Base-by-base conservation (phyloP, 2,888 invertebrate species). In the Lepidocyrtinus sp. region DNA sequence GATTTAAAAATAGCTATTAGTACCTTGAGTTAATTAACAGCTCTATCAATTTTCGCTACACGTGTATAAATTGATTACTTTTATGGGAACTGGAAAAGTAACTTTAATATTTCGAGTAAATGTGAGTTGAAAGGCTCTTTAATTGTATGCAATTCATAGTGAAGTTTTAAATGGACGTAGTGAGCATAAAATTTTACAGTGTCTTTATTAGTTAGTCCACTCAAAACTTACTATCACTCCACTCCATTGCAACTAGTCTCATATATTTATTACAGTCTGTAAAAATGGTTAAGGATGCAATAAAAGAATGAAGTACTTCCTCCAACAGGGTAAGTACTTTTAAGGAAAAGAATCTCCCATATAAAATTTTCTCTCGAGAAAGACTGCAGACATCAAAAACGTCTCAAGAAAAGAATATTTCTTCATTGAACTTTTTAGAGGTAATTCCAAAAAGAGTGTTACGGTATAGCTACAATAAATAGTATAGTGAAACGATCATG, bases 231-330 rank as follows among this genome's bases (percentile, higher is more conserved):
- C n/a, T n/a, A n/a, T n/a, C n/a, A n/a, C n/a, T n/a, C 36, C 36
- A 36, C 36, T 50, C 50, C 50, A 12, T 7, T 36, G 15, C 50
- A n/a, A 15, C 2, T 12, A 50, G 50, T 7, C 2, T n/a, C n/a
- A n/a, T 12, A 50, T 50, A 50, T 50, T 50, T 50, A 50, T 50
- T 50, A 17, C 50, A 50, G 5, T 17, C 50, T 50, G 50, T 50
- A 50, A 50, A 50, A 50, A 50, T 50, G 25, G 62, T 77, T 70
- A 76, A 71, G 77, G 77, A 77, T 77, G 77, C 65, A 71, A 77
- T 77, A 77, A 77, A 77, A 71, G 77, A 63, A 70, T 76, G 55
- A 76, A 76, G 64, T 76, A 70, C 70, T 76, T 76, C 76, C 76
- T 76, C 22, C 22, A 36, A 17, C 50, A 50, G 50, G 12, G 50